Percentiles rank a stretch among this genome's conserved stretches.
These are phyloP conservation scores for Pseudomyrmex concolor DNA, from an alignment of 1,140 invertebrate species.

Conservation along the genomic window DNA sequence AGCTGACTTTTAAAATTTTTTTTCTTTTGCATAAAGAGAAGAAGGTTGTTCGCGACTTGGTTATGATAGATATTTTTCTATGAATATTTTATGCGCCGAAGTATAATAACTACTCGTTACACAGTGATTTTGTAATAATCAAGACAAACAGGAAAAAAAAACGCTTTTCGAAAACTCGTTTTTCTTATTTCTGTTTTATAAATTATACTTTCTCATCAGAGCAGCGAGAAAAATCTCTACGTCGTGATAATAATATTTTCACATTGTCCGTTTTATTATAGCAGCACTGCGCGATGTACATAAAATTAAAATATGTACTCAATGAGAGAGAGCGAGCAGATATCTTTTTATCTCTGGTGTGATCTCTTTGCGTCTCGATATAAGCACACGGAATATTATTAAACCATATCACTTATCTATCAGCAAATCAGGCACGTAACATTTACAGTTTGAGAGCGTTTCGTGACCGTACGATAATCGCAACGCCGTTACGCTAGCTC, in stretches of 20 bases:
- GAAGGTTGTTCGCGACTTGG: not conserved
- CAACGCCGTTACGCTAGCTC: slow-evolving; percentile 40
- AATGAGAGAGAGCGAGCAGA: not conserved
- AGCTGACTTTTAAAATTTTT: not conserved
- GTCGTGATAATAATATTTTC: no score
- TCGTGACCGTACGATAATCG: slow-evolving; percentile 51
- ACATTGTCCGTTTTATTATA: no score
- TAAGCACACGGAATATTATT: slow-evolving; percentile 16
- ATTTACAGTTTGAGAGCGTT: slow-evolving; percentile 42
- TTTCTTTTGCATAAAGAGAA: not conserved
- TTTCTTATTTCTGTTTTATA: no score
- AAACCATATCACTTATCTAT: slow-evolving; percentile 29
- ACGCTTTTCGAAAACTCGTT: not conserved
- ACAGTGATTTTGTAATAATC: no score
- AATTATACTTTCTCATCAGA: no score
- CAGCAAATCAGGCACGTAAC: slow-evolving; percentile 12
- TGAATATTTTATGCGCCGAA: not conserved
- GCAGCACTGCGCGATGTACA: no score
- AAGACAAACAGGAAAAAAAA: not conserved
- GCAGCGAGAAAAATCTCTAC: no score
- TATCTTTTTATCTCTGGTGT: not conserved
- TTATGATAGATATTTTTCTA: not conserved
- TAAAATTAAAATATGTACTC: no score
- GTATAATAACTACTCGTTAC: no score
- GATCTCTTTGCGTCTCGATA: not conserved